phyloP scores from a whole-genome alignment of 2,113 vertebrate species.

The Aphelocoma coerulescens region DNA sequence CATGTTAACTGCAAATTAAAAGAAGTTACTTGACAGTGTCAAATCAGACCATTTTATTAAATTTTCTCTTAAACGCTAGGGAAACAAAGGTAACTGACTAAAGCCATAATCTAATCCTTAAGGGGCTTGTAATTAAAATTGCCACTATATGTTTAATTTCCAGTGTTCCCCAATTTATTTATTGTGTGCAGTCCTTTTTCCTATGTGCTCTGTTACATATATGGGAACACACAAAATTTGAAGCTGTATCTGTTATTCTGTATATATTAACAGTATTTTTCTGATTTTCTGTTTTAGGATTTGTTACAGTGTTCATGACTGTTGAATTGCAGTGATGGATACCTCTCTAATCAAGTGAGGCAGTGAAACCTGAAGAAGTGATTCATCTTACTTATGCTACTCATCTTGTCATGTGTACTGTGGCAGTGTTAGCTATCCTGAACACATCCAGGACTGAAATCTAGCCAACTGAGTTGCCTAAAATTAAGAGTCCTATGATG shows the following conservation, averaged over 20 bases:
- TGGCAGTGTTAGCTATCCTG: not conserved
- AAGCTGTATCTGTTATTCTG: not conserved
- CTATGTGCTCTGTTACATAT: not conserved
- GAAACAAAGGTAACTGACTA: not conserved
- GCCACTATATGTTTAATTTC: not conserved
- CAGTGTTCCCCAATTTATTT: not conserved
- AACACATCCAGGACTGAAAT: not conserved
- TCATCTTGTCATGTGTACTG: not conserved
- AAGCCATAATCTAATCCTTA: not conserved
- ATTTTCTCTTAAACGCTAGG: not conserved
- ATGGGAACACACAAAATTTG: not conserved
- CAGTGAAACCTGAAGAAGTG: not conserved
- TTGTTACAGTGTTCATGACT: not conserved
- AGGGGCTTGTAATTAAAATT: not conserved
- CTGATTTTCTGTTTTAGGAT: not conserved
- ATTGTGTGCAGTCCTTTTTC: not conserved
- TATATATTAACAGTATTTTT: not conserved
- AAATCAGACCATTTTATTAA: not conserved
- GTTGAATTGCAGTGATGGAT: not conserved
- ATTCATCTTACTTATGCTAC: not conserved
- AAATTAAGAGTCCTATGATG: not conserved
- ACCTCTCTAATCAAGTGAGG: not conserved
- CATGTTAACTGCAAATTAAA: not conserved
- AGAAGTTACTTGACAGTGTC: not conserved
- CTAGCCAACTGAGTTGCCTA: not conserved